Evolutionary conservation across 2,797 vertebrate species (phyloP).

Genomic region (Falco rusticolus): DNA sequence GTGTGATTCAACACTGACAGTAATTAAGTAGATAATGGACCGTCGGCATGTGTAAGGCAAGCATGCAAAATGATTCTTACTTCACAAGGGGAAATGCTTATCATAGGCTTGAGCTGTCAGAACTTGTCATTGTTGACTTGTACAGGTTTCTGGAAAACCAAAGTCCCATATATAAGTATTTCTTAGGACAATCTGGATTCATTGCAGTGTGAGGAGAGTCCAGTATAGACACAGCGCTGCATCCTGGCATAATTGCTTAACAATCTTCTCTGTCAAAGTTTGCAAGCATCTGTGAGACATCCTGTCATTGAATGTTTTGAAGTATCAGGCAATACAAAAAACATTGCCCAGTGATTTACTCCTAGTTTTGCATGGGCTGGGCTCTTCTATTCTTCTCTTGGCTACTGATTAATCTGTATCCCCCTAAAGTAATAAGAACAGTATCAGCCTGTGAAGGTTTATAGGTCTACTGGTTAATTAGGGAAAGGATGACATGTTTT

Average conservation of each 20-base stretch:
- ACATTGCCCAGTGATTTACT: neutral
- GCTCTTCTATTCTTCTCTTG: neutral
- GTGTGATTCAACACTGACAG: neutral
- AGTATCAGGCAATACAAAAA: neutral
- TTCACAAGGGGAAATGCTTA: neutral
- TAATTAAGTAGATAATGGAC: neutral
- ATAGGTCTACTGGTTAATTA: neutral
- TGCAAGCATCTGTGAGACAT: neutral
- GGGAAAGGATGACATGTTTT: neutral
- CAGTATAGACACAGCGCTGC: neutral
- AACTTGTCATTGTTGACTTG: neutral
- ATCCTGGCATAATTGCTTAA: neutral
- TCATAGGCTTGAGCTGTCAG: neutral
- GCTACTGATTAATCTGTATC: neutral
- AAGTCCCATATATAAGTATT: neutral
- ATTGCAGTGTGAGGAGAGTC: neutral
- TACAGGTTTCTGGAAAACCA: neutral
- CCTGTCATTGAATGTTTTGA: neutral
- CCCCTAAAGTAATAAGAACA: neutral
- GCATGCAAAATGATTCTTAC: neutral
- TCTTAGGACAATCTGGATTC: neutral
- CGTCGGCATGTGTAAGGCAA: neutral
- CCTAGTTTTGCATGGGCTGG: neutral
- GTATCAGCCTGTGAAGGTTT: neutral
- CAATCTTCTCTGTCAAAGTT: neutral